Evolutionary conservation across 2,113 vertebrate genomes (phyloP).

Genomic region (Rhagologus leucostigma): DNA sequence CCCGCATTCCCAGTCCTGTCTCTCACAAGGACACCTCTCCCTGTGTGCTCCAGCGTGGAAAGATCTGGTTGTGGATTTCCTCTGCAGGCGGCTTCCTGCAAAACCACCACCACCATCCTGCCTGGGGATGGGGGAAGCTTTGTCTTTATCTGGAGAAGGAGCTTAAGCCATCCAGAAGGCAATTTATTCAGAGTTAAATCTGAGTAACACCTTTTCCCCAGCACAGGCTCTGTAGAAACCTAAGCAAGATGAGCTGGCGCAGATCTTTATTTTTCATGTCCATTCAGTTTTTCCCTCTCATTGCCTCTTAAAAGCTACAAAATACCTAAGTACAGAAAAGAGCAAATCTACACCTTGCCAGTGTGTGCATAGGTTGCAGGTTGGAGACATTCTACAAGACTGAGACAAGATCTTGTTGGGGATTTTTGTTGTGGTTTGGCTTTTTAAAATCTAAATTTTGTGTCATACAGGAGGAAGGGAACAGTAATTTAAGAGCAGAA

Average conservation of each 20-base stretch:
- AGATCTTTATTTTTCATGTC: background rate
- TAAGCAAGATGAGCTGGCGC: background rate
- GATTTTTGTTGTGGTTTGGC: background rate
- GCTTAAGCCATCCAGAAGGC: background rate
- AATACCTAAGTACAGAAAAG: background rate
- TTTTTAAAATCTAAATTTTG: background rate
- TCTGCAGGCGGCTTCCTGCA: background rate
- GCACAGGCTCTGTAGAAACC: background rate
- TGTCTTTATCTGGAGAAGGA: background rate
- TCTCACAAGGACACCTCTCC: background rate
- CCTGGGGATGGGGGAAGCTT: background rate
- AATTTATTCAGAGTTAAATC: background rate
- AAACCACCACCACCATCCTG: background rate
- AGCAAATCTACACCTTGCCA: background rate
- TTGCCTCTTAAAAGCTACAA: background rate
- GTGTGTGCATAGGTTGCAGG: background rate
- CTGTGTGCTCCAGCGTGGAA: background rate
- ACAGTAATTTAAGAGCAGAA: background rate
- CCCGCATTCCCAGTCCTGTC: accelerated
- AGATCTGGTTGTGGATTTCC: background rate
- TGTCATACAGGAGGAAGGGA: background rate
- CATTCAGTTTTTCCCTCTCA: background rate
- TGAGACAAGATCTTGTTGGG: background rate
- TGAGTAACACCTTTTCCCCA: background rate
- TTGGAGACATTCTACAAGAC: background rate